A percentile compares a stretch with the other conserved stretches of the same genome.
Evolutionary conservation across 1,140 invertebrate species (phyloP).

Genomic region (Neotoxoptera formosana): DNA sequence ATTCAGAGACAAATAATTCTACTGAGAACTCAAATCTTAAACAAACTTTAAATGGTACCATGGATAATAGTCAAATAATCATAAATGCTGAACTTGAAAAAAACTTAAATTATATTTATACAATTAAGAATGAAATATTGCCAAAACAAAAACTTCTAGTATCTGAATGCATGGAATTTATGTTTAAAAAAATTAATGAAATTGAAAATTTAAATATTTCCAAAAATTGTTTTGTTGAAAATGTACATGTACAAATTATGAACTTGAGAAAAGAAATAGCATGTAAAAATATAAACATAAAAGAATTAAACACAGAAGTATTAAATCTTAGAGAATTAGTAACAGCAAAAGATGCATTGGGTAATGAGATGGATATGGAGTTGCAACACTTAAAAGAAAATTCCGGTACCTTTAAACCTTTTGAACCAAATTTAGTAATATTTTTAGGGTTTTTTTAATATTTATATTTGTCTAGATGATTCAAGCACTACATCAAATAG

Average conservation of each 20-base stretch:
- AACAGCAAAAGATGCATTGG: constrained; percentile 18
- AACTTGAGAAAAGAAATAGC: neutral
- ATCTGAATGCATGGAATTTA: constrained; percentile 18
- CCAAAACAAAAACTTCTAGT: constrained; percentile 42
- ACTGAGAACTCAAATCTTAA: neutral
- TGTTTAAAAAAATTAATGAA: constrained; percentile 26
- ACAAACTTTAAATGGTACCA: neutral
- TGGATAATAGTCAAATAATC: neutral
- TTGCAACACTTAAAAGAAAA: constrained; percentile 16
- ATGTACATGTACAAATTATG: neutral
- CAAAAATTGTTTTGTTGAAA: neutral
- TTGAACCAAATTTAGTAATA: neutral
- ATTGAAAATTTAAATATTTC: constrained; percentile 27
- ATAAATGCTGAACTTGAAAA: neutral
- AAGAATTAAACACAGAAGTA: neutral
- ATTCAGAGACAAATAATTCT: neutral
- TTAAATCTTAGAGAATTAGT: constrained; percentile 12
- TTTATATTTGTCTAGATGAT: constrained; percentile 58
- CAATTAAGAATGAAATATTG: constrained; percentile 23
- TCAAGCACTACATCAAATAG: constrained; percentile 63
- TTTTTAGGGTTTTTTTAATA: neutral
- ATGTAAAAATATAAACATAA: constrained; percentile 7
- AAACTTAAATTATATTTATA: constrained; percentile 20
- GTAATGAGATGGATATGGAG: constrained; percentile 28
- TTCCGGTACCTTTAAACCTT: neutral